A percentile compares a stretch with the other conserved stretches of the same genome.
Conservation (phyloP, 64 coral and sea anemone species). For the Orbicella faveolata region DNA sequence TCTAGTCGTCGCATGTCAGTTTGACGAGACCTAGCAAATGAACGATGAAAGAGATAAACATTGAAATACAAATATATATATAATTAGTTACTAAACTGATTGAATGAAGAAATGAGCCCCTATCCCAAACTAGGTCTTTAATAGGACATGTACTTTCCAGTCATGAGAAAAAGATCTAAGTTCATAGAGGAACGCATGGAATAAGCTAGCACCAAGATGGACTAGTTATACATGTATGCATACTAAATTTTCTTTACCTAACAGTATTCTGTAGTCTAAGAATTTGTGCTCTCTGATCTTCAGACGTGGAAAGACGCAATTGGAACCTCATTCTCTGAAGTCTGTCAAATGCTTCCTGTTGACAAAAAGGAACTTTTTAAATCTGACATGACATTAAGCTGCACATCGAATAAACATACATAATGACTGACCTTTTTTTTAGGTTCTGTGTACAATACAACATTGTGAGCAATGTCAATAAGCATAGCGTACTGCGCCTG, state of each 20-base stretch:
- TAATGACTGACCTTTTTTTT: slow-evolving; percentile 84
- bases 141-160: too few species aligned
- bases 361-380: background rate
- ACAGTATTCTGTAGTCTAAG: slow-evolving; percentile 88
- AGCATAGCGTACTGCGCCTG: slow-evolving; percentile 92
- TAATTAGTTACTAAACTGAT: too few species aligned
- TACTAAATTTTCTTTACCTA: slow-evolving; percentile 30
- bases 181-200: too few species aligned
- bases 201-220: too few species aligned
- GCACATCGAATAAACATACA: background rate
- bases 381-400: background rate
- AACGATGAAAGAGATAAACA: background rate
- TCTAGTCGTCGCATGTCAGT: slow-evolving; percentile 79
- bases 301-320: slow-evolving; percentile 68
- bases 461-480: slow-evolving; percentile 91
- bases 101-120: background rate
- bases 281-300: slow-evolving; percentile 91
- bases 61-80: background rate
- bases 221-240: background rate
- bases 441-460: slow-evolving; percentile 94
- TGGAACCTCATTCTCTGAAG: slow-evolving; percentile 89
- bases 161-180: too few species aligned
- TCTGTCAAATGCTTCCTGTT: slow-evolving; percentile 85
- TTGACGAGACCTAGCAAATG: slow-evolving; percentile 57
- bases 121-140: too few species aligned